Evolutionary conservation across 2,113 vertebrate genomes (phyloP).

Genomic region (Mobula hypostoma): DNA sequence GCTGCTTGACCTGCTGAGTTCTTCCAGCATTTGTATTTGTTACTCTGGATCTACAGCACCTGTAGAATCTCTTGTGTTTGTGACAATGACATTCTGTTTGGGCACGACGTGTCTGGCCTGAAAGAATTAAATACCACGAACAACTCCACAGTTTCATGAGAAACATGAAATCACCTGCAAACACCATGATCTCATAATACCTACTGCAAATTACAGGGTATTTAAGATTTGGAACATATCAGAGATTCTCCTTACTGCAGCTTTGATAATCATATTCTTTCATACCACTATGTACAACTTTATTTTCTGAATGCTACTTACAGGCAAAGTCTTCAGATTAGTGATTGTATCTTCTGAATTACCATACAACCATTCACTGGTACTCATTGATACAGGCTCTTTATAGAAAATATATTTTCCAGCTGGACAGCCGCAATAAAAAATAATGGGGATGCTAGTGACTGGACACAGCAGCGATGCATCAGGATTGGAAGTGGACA

Average conservation of each 20-base stretch:
- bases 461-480: background rate
- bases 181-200: background rate
- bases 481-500: background rate
- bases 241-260: background rate
- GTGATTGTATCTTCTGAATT: no score
- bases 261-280: background rate
- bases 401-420: background rate
- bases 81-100: no score
- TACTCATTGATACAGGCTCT: background rate
- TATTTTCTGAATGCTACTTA: background rate
- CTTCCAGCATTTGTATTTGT: no score
- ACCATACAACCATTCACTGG: background rate
- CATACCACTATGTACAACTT: background rate
- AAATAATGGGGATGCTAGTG: background rate
- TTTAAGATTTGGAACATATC: background rate
- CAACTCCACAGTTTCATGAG: no score
- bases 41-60: no score
- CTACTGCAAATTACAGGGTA: background rate
- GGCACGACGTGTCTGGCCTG: no score
- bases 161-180: background rate
- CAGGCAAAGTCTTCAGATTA: conserved; percentile 8
- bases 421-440: background rate
- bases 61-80: no score
- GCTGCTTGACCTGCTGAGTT: no score
- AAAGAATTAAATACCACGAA: no score